Evolutionary conservation across 2,797 vertebrate genomes (phyloP).

Genomic region (Chiloscyllium punctatum): DNA sequence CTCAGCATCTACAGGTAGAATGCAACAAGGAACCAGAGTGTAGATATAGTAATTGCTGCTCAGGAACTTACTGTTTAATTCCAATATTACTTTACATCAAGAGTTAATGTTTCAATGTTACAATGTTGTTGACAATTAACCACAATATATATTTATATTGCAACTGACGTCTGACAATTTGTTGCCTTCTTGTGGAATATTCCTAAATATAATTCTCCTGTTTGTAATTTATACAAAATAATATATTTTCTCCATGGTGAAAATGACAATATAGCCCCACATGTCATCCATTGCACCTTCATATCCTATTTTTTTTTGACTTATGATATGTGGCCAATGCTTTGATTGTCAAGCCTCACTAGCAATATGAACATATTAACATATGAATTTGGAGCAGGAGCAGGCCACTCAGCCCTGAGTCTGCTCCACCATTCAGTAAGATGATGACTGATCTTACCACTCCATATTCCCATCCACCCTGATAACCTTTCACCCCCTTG

Average conservation of each 20-base stretch:
- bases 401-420: too few relatives aligned
- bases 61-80: not conserved
- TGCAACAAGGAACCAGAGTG: not conserved
- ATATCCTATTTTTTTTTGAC: not conserved
- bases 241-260: not conserved
- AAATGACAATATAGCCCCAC: not conserved
- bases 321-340: too few relatives aligned
- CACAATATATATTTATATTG: not conserved
- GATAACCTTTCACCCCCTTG: too few relatives aligned
- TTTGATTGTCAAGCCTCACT: constrained; percentile 13
- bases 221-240: not conserved
- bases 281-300: not conserved
- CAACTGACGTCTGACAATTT: not conserved
- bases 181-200: not conserved
- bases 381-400: too few relatives aligned
- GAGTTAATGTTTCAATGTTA: not conserved
- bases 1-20: not conserved
- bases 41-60: not conserved
- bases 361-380: not conserved
- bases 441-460: too few relatives aligned
- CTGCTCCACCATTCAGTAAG: too few relatives aligned
- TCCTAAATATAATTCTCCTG: not conserved
- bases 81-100: not conserved
- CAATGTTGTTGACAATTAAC: not conserved
- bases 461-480: too few relatives aligned